Base-by-base conservation (phyloP, 1,140 invertebrate genomes). In the Achatina immaculata region DNA sequence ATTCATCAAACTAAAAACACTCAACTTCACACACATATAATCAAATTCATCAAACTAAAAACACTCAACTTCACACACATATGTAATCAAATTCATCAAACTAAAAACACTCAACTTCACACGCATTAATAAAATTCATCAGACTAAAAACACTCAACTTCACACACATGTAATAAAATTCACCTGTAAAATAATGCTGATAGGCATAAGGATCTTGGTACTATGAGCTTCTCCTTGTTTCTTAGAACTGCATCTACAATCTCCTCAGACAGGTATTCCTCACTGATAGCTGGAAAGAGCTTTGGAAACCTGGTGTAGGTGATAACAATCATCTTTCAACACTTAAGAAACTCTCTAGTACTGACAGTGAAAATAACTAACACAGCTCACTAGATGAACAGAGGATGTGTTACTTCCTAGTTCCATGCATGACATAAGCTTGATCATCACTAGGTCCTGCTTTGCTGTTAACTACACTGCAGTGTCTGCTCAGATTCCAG, bases 171-270 rank as follows among this genome's bases (percentile, higher is more conserved):
- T 24, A 14, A 6, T 14, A 62, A 31, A 31, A 45, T 43, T 69
- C 51, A 79, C 77, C 65, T 69, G 66, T 71, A 69, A 71, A 71
- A 69, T 31, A 69, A 42, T 3, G 66, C 77, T 3, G 42, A 36
- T 24, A 55, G 24, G 43, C 71, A 79, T 65, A 79, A 69, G 6
- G 71, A 66, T 55, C 51, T 79, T 34, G 77, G 77, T 24, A 71
- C 65, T 24, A 68, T 38, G 9, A 79, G 4, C 34, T 51, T 48
- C 31, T 48, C 40, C 38, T 66, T 79, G 31, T 71, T 71, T 14
- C 62, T 48, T 34, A 79, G 43, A 34, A 79, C 66, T 16, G 77
- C 65, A 69, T 43, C 66, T 7, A 71, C 42, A 14, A 71, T 79
- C 43, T 69, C 71, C 28, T 36, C 3, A 16, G 42, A 11, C n/a